Evolutionary conservation across 2,113 vertebrate species (phyloP), one percentile per base, ranked within the genome.

Genomic region (Panthera tigris): DNA sequence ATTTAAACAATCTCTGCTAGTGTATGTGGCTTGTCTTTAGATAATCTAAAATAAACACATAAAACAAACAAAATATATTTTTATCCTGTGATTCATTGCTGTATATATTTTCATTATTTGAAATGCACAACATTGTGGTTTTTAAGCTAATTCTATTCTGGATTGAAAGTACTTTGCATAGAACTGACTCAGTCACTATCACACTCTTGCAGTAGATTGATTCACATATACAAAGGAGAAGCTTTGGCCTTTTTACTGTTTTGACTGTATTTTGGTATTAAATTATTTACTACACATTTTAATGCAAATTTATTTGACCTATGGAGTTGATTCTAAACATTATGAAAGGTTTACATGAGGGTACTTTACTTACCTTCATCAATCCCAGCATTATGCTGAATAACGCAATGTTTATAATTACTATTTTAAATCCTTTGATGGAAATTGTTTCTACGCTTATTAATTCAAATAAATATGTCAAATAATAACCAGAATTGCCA

Each of bases 221-320:
- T 57, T 94, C 91, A 33, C 9, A 68, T 55, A 86, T 15, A 82
- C 31, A 90, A 52, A 39, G 33, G 4, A 69, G 21, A 19, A n/a
- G 12, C 2, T 84, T 93, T 88, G 41, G 8, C 3, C 14, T 39
- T 86, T 7, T 73, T 80, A 21, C n/a, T 88, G 50, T 90, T 88
- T 76, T 82, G 41, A 66, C 66, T 66, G 52, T 33, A 45, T 74
- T 79, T 95, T 68, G 92, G 18, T 31, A 79, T 90, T 88, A 79
- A 68, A 83, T 97, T 91, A 48, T 92, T 73, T 84, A 90, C 68
- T 45, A 71, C 1, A 69, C 4, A 92, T 90, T 95, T 61, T 18
- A 91, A 79, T 96, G 36, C 3, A 88, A 88, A 93, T 91, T 27
- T 55, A 82, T 93, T 55, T 82, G 41, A 89, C 57, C 21, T 80